A percentile compares a stretch with the other conserved stretches of the same genome.
These are phyloP conservation scores for Porites divaricata DNA, from an alignment of 92 coral and sea anemone species.

Conservation along the genomic window DNA sequence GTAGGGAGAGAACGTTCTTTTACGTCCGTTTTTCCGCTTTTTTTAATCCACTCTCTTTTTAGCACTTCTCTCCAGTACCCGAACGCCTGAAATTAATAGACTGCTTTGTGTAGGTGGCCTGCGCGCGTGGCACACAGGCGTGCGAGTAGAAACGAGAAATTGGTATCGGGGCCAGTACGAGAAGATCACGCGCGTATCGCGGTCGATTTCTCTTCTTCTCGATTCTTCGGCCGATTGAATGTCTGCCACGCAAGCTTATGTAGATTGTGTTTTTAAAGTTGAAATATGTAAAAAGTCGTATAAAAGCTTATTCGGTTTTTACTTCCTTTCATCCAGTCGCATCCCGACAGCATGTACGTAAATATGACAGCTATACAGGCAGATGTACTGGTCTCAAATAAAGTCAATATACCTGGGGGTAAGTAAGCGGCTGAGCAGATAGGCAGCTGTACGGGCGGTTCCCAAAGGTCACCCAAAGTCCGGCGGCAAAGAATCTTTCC, in stretches of 20 bases:
- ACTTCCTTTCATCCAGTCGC: conserved; percentile 54
- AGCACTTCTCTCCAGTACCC: too few relatives aligned
- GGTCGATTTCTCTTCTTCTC: not conserved
- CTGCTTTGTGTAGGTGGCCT: too few relatives aligned
- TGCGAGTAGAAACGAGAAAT: too few relatives aligned
- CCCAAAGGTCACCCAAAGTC: not conserved
- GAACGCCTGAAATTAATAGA: too few relatives aligned
- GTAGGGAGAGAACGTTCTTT: not conserved
- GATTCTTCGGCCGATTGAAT: not conserved
- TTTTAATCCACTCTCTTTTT: too few relatives aligned
- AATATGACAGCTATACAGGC: conserved; percentile 96
- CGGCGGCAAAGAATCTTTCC: not conserved
- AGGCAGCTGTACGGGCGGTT: not conserved
- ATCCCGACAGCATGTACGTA: conserved; percentile 90
- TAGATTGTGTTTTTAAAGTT: not conserved
- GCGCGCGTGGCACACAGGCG: too few relatives aligned
- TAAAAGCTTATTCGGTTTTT: not conserved
- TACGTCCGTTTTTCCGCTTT: too few relatives aligned
- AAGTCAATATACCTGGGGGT: conserved; percentile 99
- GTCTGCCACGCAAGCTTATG: too few relatives aligned
- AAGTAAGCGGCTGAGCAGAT: not conserved
- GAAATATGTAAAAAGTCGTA: not conserved
- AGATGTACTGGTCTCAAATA: conserved; percentile 93
- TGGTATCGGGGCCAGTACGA: too few relatives aligned
- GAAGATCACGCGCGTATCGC: too few relatives aligned